Conservation (phyloP, 2,113 vertebrate species). For the Numenius arquata region DNA sequence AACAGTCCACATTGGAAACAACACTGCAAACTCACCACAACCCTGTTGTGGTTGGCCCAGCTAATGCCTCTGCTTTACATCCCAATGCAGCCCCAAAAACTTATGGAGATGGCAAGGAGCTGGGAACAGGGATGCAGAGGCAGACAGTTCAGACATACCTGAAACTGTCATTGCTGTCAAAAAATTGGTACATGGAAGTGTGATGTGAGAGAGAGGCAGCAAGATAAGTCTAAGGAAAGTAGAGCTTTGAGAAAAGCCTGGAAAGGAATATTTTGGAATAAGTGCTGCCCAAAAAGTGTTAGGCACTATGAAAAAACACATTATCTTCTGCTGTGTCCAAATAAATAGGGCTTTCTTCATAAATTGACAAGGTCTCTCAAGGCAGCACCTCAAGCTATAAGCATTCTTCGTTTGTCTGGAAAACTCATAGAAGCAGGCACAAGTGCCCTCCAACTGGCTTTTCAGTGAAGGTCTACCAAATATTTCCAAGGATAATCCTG, state of each 20-base stretch:
- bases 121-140: not conserved
- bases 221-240: not conserved
- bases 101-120: not conserved
- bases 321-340: not conserved
- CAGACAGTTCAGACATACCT: not conserved
- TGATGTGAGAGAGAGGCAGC: accelerated
- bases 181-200: not conserved
- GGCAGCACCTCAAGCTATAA: not conserved
- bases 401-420: not conserved
- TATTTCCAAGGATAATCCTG: not conserved
- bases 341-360: not conserved
- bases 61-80: not conserved
- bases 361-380: not conserved
- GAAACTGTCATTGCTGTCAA: not conserved
- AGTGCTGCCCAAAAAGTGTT: not conserved
- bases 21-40: not conserved
- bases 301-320: not conserved
- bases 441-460: not conserved
- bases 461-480: not conserved
- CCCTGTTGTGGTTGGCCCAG: not conserved
- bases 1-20: not conserved
- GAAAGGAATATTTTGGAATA: not conserved
- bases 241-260: not conserved
- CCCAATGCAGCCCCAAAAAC: not conserved
- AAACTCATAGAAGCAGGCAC: not conserved